Percentiles rank a stretch among this genome's conserved stretches.
Evolutionary conservation across 2,113 vertebrate species (phyloP).

Genomic region (Struthio camelus): DNA sequence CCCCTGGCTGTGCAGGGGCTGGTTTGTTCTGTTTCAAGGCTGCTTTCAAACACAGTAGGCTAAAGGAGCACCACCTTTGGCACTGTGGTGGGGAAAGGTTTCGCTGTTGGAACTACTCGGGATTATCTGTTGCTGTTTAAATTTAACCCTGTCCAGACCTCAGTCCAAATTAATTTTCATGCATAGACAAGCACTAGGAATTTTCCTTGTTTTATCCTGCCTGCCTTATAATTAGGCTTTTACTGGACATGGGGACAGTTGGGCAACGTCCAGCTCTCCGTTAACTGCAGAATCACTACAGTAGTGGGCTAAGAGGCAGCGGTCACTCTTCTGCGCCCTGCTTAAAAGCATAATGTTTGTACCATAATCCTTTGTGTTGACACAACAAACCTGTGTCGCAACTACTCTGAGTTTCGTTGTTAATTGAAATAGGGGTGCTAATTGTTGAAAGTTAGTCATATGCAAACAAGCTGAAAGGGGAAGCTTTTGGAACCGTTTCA

Average conservation of each 20-base stretch:
- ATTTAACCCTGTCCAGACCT: background rate
- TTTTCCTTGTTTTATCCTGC: background rate
- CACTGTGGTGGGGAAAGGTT: background rate
- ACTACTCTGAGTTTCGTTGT: background rate
- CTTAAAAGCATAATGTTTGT: background rate
- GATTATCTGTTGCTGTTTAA: background rate
- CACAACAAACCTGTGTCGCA: background rate
- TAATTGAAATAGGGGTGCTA: background rate
- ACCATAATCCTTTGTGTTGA: background rate
- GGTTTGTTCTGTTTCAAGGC: fast-evolving
- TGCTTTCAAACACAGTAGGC: background rate
- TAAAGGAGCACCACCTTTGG: background rate
- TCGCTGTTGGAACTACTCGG: background rate
- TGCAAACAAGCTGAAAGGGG: background rate
- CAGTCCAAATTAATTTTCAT: background rate
- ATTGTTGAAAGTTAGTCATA: constrained; percentile 39
- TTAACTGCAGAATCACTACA: background rate
- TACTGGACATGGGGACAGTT: background rate
- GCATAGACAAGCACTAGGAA: background rate
- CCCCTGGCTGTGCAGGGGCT: background rate
- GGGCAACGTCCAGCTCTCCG: background rate
- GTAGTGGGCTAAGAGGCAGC: background rate
- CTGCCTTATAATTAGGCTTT: background rate
- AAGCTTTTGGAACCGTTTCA: background rate
- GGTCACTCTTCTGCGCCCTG: background rate